Evolutionary conservation across 2,888 invertebrate genomes (phyloP).

Genomic region (Agrotis segetum): DNA sequence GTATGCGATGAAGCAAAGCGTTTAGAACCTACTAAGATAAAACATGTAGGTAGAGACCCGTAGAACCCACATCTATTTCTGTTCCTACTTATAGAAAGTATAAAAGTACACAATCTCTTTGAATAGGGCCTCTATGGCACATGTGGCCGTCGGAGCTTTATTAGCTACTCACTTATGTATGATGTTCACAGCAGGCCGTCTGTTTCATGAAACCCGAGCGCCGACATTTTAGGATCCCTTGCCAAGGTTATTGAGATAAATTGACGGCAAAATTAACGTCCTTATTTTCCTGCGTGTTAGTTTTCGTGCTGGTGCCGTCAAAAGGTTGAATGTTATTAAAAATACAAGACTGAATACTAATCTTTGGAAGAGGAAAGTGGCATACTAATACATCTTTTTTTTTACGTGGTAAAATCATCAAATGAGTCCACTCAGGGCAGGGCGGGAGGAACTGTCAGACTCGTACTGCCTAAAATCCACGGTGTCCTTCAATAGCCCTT

Average conservation of each 20-base stretch:
- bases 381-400: no score
- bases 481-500: no score
- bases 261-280: conserved; percentile 45
- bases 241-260: conserved; percentile 57
- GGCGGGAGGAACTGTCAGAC: no score
- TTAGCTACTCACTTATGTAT: conserved; percentile 60
- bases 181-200: conserved; percentile 48
- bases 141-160: conserved; percentile 56
- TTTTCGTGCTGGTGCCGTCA: conserved; percentile 22
- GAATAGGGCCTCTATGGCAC: conserved; percentile 48
- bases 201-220: conserved; percentile 50
- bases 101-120: conserved; percentile 53
- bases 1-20: not conserved
- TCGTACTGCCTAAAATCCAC: no score
- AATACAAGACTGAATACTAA: conserved; percentile 10
- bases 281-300: conserved; percentile 33
- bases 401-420: no score
- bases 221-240: conserved; percentile 38
- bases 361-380: not conserved
- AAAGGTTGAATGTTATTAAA: conserved; percentile 19
- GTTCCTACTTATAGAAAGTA: conserved; percentile 46
- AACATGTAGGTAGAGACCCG: not conserved
- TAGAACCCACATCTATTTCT: conserved; percentile 40
- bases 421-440: no score
- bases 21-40: conserved; percentile 3